Evolutionary conservation across 2,113 vertebrate genomes (phyloP).

Genomic region (Trematocara zebra): DNA sequence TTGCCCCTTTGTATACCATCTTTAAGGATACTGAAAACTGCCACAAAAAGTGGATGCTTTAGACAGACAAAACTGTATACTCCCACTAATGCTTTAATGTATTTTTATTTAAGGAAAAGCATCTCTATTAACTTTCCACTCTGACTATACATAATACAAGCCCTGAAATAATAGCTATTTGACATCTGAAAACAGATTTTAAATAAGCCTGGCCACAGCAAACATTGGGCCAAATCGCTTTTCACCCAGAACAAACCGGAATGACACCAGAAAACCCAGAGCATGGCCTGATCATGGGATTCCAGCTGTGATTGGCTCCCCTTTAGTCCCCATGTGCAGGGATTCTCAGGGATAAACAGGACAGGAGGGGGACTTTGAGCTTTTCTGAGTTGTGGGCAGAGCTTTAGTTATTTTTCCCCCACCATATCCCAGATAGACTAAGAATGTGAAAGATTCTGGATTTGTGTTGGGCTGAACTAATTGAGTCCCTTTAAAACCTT

Average conservation of each 20-base stretch:
- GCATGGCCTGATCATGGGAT: constrained; percentile 46
- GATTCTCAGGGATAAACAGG: constrained; percentile 62
- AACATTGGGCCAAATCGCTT: constrained; percentile 38
- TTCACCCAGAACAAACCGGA: constrained; percentile 39
- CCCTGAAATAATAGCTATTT: background rate
- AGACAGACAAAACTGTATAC: background rate
- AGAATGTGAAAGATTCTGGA: constrained; percentile 54
- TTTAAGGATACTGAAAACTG: background rate
- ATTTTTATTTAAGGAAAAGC: background rate
- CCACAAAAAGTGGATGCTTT: background rate
- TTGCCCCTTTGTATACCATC: background rate
- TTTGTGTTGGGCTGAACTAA: constrained; percentile 74
- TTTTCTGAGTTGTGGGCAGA: constrained; percentile 34
- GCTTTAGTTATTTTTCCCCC: constrained; percentile 36
- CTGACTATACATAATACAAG: background rate
- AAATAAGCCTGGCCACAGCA: constrained; percentile 4
- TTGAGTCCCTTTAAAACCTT: constrained; percentile 67
- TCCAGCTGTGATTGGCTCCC: constrained; percentile 53
- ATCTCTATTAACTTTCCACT: background rate
- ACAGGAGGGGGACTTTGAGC: constrained; percentile 51
- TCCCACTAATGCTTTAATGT: background rate
- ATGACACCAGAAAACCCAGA: constrained; percentile 20
- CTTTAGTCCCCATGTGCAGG: constrained; percentile 43
- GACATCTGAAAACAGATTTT: constrained; percentile 10
- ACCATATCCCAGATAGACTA: constrained; percentile 58